Conservation (phyloP, 2,113 vertebrate species). For the Centrocercus urophasianus region DNA sequence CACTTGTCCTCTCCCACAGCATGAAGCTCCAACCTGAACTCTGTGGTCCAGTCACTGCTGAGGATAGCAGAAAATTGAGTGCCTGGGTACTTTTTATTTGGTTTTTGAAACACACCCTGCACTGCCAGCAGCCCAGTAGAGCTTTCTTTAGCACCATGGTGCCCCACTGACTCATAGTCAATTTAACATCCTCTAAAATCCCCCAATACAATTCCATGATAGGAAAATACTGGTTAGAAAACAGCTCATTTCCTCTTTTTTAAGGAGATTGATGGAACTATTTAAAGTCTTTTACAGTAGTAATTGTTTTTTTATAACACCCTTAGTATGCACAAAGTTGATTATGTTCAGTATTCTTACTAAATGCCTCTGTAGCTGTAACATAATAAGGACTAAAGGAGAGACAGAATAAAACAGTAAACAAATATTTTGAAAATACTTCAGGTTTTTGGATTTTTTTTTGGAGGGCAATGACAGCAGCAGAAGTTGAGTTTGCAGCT, state of each 20-base stretch:
- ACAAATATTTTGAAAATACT: neutral
- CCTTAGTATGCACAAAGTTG: neutral
- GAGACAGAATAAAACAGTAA: neutral
- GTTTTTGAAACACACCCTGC: neutral
- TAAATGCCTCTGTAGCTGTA: neutral
- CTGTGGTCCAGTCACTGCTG: neutral
- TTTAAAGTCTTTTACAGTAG: slow-evolving; percentile 53
- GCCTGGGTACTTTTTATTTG: slow-evolving; percentile 3
- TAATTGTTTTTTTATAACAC: neutral
- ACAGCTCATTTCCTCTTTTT: slow-evolving; percentile 57
- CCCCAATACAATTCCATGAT: slow-evolving; percentile 40
- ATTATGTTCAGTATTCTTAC: neutral
- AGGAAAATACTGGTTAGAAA: slow-evolving; percentile 52
- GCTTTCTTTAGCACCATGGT: neutral
- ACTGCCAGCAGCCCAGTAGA: neutral
- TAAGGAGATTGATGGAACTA: slow-evolving; percentile 11
- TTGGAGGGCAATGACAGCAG: neutral
- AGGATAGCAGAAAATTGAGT: slow-evolving; percentile 54
- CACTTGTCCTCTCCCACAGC: neutral
- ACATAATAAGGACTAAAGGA: neutral
- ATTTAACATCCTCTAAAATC: slow-evolving; percentile 61
- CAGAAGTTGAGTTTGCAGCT: neutral
- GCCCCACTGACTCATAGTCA: slow-evolving; percentile 53
- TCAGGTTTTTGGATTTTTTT: neutral
- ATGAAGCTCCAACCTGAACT: neutral